phyloP scores from a whole-genome alignment of 2,113 vertebrate species.

The Gobiocypris rarus region DNA sequence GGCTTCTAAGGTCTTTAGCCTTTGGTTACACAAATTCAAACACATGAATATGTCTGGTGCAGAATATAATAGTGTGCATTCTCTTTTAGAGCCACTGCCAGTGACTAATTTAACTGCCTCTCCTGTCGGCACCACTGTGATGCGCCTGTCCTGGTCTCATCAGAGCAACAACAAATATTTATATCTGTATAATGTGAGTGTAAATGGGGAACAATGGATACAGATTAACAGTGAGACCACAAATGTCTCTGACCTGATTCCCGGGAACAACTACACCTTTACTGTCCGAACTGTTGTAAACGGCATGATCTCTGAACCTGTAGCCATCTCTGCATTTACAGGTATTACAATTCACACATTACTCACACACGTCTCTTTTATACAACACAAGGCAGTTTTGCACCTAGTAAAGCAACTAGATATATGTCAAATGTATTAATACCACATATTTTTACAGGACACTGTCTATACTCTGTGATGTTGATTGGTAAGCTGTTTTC shows the following conservation, averaged over 20 bases:
- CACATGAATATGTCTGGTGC: neutral
- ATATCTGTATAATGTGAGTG: conserved; percentile 35
- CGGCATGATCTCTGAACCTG: conserved; percentile 14
- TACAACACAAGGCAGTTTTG: no score
- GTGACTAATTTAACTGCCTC: conserved; percentile 30
- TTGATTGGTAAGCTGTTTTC: neutral
- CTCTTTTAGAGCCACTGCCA: conserved; percentile 34
- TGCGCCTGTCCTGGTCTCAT: conserved; percentile 20
- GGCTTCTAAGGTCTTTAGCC: neutral
- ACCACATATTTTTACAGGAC: no score
- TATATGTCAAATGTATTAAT: no score
- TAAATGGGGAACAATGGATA: neutral
- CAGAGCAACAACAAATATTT: neutral
- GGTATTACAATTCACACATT: conserved; percentile 25
- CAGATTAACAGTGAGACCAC: neutral
- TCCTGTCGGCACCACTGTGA: neutral
- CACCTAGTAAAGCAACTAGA: no score
- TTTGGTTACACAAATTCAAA: neutral
- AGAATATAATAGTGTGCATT: neutral
- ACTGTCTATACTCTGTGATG: neutral
- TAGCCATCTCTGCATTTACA: conserved; percentile 34
- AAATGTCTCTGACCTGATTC: neutral
- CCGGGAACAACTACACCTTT: conserved; percentile 45
- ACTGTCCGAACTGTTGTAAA: conserved; percentile 34
- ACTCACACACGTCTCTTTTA: neutral